A percentile compares a stretch with the other conserved stretches of the same genome.
Evolutionary conservation across 2,888 invertebrate species (phyloP).

Genomic region (Microctonus hyperodae): DNA sequence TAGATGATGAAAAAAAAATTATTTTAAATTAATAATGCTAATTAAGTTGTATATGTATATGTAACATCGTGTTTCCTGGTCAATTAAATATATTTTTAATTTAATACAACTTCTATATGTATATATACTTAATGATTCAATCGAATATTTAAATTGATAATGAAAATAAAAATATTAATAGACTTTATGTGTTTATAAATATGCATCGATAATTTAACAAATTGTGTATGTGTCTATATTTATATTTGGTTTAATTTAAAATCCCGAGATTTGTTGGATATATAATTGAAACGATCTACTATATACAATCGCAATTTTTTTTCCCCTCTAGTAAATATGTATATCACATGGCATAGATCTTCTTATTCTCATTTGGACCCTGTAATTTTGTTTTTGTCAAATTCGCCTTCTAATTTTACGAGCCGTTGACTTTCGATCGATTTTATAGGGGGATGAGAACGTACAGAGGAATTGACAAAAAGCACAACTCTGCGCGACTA

Average conservation of each 20-base stretch:
- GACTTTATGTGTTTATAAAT: conserved; percentile 25
- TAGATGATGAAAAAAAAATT: conserved; percentile 19
- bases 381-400: conserved; percentile 48
- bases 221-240: conserved; percentile 19
- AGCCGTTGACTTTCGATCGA: conserved; percentile 62
- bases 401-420: conserved; percentile 58
- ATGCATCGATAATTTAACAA: conserved; percentile 20
- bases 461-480: conserved; percentile 6
- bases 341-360: conserved; percentile 26
- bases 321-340: conserved; percentile 15
- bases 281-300: conserved; percentile 43
- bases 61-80: neutral
- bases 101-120: neutral
- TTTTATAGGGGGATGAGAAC: conserved; percentile 34
- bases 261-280: conserved; percentile 37
- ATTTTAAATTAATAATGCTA: conserved; percentile 23
- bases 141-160: too few species aligned
- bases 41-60: conserved; percentile 23
- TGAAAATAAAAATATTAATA: too few species aligned
- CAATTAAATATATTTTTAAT: conserved; percentile 5
- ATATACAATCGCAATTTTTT: conserved; percentile 19
- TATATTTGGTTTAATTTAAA: conserved; percentile 23
- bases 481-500: conserved; percentile 23
- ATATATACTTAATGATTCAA: too few species aligned
- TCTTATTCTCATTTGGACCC: conserved; percentile 27